Percentiles rank a stretch among this genome's conserved stretches.
Evolutionary conservation across 35 echinoderm and acorn worm species (phyloP).

Genomic region (Holothuria glaberrima): DNA sequence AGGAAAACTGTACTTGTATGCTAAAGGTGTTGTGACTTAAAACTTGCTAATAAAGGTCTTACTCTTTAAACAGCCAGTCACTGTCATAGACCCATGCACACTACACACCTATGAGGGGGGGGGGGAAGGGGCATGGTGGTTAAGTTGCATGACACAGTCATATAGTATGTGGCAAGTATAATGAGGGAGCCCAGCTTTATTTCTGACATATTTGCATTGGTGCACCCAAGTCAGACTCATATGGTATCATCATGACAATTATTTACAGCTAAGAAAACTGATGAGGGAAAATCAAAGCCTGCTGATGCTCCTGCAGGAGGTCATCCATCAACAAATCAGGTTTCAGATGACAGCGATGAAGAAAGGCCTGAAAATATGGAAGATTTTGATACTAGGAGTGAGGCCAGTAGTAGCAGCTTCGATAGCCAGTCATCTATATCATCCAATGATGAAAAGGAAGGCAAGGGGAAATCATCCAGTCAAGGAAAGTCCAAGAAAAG

Average conservation of each 20-base stretch:
- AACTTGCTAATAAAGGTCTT: no score
- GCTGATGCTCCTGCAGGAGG: not conserved
- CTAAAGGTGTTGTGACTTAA: no score
- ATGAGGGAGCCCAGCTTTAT: not conserved
- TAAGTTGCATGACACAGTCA: no score
- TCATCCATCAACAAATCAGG: not conserved
- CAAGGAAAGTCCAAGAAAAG: slow-evolving; percentile 6
- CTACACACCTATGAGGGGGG: no score
- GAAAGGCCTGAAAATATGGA: slow-evolving; percentile 66
- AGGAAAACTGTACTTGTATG: no score
- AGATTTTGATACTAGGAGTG: slow-evolving; percentile 89
- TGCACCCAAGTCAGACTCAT: not conserved
- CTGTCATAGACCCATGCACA: no score
- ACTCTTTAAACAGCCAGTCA: no score
- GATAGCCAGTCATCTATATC: slow-evolving; percentile 56
- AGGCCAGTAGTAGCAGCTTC: slow-evolving; percentile 81
- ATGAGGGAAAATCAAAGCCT: slow-evolving; percentile 21
- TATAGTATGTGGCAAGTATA: no score
- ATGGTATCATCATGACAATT: not conserved
- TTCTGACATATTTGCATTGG: not conserved
- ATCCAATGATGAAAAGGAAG: slow-evolving; percentile 26
- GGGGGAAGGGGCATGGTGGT: no score
- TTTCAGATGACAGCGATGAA: slow-evolving; percentile 50
- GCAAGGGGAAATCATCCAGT: no score
- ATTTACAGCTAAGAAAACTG: not conserved